These are phyloP conservation scores for Diplosoma virens DNA, from an alignment of 23 tunicate genomes.

Conservation along the genomic window DNA sequence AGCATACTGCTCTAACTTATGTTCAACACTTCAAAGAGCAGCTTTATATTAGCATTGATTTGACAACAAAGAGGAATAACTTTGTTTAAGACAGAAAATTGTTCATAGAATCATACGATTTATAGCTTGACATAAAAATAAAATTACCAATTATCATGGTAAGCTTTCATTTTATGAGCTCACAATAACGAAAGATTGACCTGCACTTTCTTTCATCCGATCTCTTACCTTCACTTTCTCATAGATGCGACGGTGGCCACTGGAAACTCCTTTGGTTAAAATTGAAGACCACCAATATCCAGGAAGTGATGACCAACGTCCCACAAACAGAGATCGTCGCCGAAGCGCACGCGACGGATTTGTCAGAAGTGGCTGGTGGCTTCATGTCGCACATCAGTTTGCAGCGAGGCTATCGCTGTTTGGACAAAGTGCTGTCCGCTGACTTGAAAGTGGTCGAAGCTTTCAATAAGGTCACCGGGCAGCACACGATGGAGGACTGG, in stretches of 20 bases:
- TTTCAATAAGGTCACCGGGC: neutral
- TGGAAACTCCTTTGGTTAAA: constrained; percentile 33
- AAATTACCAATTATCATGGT: too few relatives aligned
- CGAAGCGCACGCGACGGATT: neutral
- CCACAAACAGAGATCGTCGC: neutral
- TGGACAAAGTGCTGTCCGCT: neutral
- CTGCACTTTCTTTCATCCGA: too few relatives aligned
- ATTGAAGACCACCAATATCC: constrained; percentile 10
- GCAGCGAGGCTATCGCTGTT: constrained; percentile 46
- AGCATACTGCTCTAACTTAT: too few relatives aligned
- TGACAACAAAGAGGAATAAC: too few relatives aligned
- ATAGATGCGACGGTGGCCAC: constrained; percentile 62
- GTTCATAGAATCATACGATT: too few relatives aligned
- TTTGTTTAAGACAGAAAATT: too few relatives aligned
- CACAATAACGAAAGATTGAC: too few relatives aligned
- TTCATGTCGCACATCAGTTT: constrained; percentile 27
- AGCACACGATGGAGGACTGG: constrained; percentile 16
- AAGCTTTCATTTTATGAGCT: too few relatives aligned
- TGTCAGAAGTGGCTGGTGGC: neutral
- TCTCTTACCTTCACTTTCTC: too few relatives aligned
- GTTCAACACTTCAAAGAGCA: too few relatives aligned
- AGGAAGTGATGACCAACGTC: neutral
- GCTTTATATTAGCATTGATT: too few relatives aligned
- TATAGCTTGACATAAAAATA: too few relatives aligned
- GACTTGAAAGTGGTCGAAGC: neutral